Conservation (phyloP, 2,888 invertebrate species). For the Eudemis profundana region DNA sequence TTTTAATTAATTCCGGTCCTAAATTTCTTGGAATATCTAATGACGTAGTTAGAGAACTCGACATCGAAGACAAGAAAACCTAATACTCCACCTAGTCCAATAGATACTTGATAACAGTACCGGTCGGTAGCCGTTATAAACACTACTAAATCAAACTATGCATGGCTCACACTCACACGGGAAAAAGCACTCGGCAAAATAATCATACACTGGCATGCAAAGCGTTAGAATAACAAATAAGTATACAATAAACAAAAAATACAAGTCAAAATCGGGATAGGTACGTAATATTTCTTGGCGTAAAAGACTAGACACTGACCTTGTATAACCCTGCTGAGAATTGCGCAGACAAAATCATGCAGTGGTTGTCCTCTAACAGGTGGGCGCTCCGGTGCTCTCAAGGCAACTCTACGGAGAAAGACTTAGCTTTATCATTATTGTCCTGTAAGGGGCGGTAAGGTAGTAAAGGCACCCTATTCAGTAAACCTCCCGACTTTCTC, state of each 20-base stretch:
- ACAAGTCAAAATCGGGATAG: conserved; percentile 2
- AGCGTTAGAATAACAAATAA: not conserved
- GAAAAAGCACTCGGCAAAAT: conserved; percentile 2
- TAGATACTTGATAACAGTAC: too few relatives aligned
- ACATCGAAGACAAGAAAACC: too few relatives aligned
- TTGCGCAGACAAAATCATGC: conserved; percentile 31
- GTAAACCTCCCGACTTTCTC: too few relatives aligned
- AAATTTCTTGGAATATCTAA: too few relatives aligned
- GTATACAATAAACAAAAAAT: not conserved
- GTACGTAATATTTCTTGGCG: not conserved
- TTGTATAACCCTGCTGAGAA: conserved; percentile 31
- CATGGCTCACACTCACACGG: not conserved
- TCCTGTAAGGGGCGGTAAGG: not conserved
- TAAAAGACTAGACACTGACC: conserved; percentile 34
- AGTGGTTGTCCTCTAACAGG: conserved; percentile 32
- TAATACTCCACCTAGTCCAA: too few relatives aligned
- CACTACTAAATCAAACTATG: too few relatives aligned
- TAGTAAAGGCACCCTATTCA: too few relatives aligned
- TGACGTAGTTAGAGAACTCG: too few relatives aligned
- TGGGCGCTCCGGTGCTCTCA: conserved; percentile 31
- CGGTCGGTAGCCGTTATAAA: too few relatives aligned
- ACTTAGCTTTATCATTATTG: conserved; percentile 9
- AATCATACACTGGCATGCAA: conserved; percentile 5
- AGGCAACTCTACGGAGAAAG: conserved; percentile 27
- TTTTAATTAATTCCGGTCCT: too few relatives aligned